These are phyloP conservation scores for Silurus meridionalis DNA, from an alignment of 2,113 vertebrate species.

Conservation along the genomic window DNA sequence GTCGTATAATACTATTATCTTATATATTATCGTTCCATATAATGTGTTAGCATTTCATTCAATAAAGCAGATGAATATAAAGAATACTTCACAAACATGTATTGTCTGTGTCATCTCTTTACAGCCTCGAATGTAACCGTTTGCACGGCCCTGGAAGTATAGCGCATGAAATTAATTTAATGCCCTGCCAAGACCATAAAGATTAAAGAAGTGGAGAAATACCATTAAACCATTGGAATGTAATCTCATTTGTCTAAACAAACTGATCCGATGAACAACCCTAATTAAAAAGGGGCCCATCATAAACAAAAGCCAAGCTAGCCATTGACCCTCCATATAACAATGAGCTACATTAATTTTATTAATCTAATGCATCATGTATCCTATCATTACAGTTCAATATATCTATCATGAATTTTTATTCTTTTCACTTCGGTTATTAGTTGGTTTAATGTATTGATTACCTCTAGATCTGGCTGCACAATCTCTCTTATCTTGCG, in stretches of 20 bases:
- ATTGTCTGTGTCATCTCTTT: conserved; percentile 58
- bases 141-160: conserved; percentile 68
- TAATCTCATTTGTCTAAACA: conserved; percentile 99
- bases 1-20: conserved; percentile 53
- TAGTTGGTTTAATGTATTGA: conserved; percentile 99
- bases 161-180: conserved; percentile 89
- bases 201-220: conserved; percentile 95
- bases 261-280: conserved; percentile 91
- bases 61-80: conserved; percentile 58
- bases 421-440: conserved; percentile 99
- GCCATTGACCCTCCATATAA: conserved; percentile 67
- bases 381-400: conserved; percentile 99
- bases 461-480: conserved; percentile 95
- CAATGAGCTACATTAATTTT: conserved; percentile 93
- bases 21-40: no score
- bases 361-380: conserved; percentile 99
- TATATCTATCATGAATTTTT: conserved; percentile 99
- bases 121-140: neutral
- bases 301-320: conserved; percentile 89
- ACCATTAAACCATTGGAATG: conserved; percentile 87
- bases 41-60: conserved; percentile 62
- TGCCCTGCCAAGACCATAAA: conserved; percentile 90
- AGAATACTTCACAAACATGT: conserved; percentile 56
- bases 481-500: conserved; percentile 99
- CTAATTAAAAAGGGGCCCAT: conserved; percentile 91